Percentiles rank a stretch among this genome's conserved stretches.
Evolutionary conservation across 2,113 vertebrate species (phyloP).

Genomic region (Dasyurus viverrinus): DNA sequence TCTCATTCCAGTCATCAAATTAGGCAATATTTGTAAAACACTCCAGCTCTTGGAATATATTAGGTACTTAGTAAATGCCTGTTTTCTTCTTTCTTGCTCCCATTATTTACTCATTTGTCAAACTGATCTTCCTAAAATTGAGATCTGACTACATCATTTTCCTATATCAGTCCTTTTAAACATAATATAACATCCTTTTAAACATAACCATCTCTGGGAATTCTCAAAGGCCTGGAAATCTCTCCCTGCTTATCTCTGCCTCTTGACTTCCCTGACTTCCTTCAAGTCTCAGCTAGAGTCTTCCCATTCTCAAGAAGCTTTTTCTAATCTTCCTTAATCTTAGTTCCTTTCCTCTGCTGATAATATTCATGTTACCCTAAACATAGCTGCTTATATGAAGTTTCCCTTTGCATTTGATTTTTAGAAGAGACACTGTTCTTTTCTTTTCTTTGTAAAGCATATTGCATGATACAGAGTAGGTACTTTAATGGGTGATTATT

Average conservation of each 20-base stretch:
- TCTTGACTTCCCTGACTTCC: neutral
- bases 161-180: too few relatives aligned
- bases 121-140: neutral
- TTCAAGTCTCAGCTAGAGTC: neutral
- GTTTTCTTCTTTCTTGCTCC: neutral
- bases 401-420: too few relatives aligned
- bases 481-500: neutral
- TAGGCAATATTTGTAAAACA: neutral
- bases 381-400: neutral
- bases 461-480: neutral
- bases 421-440: neutral
- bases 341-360: neutral
- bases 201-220: neutral
- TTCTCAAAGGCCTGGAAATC: neutral
- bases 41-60: too few relatives aligned
- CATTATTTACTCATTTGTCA: neutral
- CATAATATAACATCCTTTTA: too few relatives aligned
- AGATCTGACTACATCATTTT: neutral
- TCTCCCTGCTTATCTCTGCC: neutral
- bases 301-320: neutral
- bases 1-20: neutral
- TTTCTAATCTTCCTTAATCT: too few relatives aligned
- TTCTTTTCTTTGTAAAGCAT: neutral
- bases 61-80: neutral
- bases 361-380: neutral